These are phyloP conservation scores for Raphicerus campestris DNA, from an alignment of 2,113 vertebrate species.

Conservation along the genomic window DNA sequence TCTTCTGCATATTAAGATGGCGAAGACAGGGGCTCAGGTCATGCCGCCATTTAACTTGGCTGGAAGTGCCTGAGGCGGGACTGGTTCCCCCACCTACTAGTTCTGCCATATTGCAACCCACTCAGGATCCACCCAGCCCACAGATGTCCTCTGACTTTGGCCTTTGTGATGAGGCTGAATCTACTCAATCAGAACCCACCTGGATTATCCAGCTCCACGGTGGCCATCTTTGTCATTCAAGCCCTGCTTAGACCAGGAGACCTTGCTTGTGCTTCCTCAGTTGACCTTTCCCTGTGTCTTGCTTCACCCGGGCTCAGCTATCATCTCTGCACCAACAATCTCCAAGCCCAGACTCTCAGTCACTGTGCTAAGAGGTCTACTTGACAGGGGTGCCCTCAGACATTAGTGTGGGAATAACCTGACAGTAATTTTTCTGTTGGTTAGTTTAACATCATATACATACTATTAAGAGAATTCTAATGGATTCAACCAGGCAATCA, in stretches of 20 bases:
- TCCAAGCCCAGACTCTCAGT: too few relatives aligned
- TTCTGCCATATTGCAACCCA: accelerated
- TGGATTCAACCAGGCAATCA: neutral
- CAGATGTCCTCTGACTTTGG: accelerated
- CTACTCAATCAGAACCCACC: neutral
- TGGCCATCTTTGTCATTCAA: neutral
- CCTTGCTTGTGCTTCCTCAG: neutral
- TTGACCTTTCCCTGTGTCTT: neutral
- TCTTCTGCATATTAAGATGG: neutral
- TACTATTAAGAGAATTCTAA: neutral
- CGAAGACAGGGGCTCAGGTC: neutral
- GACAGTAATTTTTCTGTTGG: neutral
- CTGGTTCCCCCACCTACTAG: accelerated
- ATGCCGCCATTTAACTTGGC: accelerated
- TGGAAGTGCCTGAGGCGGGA: neutral
- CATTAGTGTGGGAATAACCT: accelerated
- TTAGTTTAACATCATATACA: neutral
- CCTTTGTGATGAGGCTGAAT: too few relatives aligned
- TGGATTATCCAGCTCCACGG: accelerated
- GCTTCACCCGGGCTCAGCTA: neutral
- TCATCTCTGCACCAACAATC: neutral
- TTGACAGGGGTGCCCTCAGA: too few relatives aligned
- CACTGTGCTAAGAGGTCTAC: too few relatives aligned
- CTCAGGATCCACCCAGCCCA: accelerated
- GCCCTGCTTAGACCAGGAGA: neutral